phyloP scores from a whole-genome alignment of 2,888 invertebrate genomes.

The Pyrocoelia pectoralis region DNA sequence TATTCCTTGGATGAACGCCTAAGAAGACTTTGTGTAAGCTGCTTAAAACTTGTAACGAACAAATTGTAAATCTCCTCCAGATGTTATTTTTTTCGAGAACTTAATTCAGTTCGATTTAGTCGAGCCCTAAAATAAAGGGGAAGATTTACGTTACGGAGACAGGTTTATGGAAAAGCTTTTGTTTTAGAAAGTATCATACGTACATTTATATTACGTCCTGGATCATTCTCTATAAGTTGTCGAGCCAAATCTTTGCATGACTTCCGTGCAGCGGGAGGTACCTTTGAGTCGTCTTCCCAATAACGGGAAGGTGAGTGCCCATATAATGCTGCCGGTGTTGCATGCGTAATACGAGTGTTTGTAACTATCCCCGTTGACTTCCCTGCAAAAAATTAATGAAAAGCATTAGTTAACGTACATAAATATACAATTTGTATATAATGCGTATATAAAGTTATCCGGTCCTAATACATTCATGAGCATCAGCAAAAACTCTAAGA shows the following conservation, averaged over 20 bases:
- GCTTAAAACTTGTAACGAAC: background rate
- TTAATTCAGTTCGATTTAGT: background rate
- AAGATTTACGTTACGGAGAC: background rate
- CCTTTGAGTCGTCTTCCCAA: constrained; percentile 82
- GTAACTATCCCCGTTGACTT: constrained; percentile 85
- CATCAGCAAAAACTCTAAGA: background rate
- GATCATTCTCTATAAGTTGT: constrained; percentile 80
- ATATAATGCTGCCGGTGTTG: constrained; percentile 80
- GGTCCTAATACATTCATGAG: background rate
- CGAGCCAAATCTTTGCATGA: constrained; percentile 82
- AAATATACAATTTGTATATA: too few relatives aligned
- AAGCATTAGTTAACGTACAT: background rate
- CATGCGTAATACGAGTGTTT: constrained; percentile 80
- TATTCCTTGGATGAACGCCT: background rate
- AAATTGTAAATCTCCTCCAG: constrained; percentile 1
- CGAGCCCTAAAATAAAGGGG: background rate
- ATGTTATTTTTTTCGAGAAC: background rate
- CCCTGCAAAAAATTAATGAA: constrained; percentile 59
- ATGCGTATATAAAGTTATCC: background rate
- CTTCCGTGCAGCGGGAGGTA: constrained; percentile 73
- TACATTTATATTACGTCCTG: constrained; percentile 78
- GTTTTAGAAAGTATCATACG: constrained; percentile 44
- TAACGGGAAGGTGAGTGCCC: constrained; percentile 78
- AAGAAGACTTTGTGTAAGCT: background rate
- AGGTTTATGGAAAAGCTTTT: too few relatives aligned